Evolutionary conservation across 2,797 vertebrate genomes (phyloP).

Genomic region (Pipistrellus kuhlii): DNA sequence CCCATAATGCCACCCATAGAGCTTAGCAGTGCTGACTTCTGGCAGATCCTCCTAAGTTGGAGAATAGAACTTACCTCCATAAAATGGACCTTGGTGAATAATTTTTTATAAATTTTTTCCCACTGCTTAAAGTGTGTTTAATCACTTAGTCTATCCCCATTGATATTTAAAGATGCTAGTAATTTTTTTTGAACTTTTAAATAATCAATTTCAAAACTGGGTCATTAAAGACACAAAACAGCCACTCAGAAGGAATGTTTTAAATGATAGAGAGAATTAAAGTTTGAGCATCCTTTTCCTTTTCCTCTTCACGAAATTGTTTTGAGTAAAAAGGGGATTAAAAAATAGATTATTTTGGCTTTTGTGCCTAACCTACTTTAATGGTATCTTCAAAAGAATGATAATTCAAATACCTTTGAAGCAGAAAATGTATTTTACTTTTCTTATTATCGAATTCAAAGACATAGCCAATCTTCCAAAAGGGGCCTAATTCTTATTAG

Average conservation of each 20-base stretch:
- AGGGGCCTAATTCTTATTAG: constrained; percentile 14
- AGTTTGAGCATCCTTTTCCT: not conserved
- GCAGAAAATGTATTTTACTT: not conserved
- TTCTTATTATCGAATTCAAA: not conserved
- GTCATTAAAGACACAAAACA: constrained; percentile 17
- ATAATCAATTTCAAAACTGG: not conserved
- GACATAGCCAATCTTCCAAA: not conserved
- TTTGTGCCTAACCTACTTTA: constrained; percentile 56
- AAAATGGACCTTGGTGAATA: not conserved
- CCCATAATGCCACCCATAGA: not conserved
- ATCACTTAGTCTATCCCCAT: not conserved
- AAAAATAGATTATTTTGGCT: not conserved
- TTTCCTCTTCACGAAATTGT: not conserved
- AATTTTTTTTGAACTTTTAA: not conserved
- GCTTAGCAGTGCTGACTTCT: not conserved
- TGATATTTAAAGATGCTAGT: not conserved
- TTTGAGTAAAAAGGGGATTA: constrained; percentile 11
- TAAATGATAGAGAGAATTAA: not conserved
- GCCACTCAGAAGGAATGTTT: not conserved
- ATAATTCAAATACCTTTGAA: constrained; percentile 33
- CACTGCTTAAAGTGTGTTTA: not conserved
- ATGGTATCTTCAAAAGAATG: not conserved
- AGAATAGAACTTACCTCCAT: not conserved
- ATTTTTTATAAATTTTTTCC: not conserved
- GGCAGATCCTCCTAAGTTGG: not conserved